These are phyloP conservation scores for Pluvianellus socialis DNA, from an alignment of 2,113 vertebrate species.

Conservation along the genomic window DNA sequence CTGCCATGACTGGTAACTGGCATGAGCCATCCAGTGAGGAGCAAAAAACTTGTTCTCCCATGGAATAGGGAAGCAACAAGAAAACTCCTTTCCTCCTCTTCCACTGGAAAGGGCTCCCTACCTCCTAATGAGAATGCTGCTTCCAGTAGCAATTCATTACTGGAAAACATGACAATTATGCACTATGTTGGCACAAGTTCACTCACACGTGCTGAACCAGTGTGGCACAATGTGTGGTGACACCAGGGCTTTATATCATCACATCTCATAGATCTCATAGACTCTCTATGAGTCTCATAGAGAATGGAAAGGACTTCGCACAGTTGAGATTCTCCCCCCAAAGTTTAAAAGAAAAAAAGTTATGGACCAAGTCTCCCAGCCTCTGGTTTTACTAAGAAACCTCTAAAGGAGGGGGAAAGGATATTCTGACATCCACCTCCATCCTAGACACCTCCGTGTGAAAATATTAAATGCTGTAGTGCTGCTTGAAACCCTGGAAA, in stretches of 20 bases:
- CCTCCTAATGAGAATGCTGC: background rate
- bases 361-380: background rate
- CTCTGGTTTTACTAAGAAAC: background rate
- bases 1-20: background rate
- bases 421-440: background rate
- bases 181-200: background rate
- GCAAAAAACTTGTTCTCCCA: background rate
- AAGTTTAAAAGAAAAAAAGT: background rate
- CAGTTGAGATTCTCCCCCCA: background rate
- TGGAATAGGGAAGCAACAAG: background rate
- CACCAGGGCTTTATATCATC: background rate
- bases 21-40: background rate
- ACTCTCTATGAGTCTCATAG: background rate
- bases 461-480: background rate
- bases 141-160: background rate
- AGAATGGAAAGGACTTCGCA: background rate
- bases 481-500: background rate
- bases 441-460: background rate
- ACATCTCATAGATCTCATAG: background rate
- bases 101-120: background rate
- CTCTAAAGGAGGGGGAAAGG: background rate
- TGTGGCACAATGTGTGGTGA: background rate
- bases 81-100: background rate
- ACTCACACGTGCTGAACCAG: background rate
- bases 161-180: background rate